Evolutionary conservation across 2,113 vertebrate species (phyloP).

Genomic region (Melozone crissalis): DNA sequence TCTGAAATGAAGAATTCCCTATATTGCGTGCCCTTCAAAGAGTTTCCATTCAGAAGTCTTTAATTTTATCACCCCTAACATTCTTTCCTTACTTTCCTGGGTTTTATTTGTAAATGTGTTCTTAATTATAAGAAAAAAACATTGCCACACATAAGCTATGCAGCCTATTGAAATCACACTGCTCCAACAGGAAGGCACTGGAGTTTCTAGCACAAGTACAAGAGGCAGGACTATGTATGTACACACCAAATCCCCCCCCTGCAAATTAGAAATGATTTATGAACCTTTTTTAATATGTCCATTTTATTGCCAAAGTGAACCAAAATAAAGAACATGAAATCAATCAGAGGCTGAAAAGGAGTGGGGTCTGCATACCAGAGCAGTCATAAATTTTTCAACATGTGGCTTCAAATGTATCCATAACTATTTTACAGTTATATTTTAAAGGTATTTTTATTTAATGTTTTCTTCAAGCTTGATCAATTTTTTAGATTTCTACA

Average conservation of each 20-base stretch:
- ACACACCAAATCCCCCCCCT: background rate
- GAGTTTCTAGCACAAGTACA: background rate
- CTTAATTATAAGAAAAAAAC: conserved; percentile 64
- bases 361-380: background rate
- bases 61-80: conserved; percentile 49
- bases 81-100: conserved; percentile 65
- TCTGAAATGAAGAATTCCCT: conserved; percentile 31
- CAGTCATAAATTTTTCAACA: conserved; percentile 12
- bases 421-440: background rate
- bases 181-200: background rate
- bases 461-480: background rate
- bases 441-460: conserved; percentile 19
- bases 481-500: background rate
- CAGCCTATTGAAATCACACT: conserved; percentile 16
- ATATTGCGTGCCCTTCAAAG: conserved; percentile 38
- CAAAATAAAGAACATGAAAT: background rate
- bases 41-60: conserved; percentile 47
- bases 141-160: conserved; percentile 46
- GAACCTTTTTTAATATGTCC: background rate
- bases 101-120: conserved; percentile 69
- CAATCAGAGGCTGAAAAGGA: conserved; percentile 1
- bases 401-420: background rate
- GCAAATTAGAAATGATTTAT: background rate
- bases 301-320: background rate
- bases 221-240: background rate